Conservation (phyloP, 2,888 invertebrate species). For the Eugnorisma glareosa region DNA sequence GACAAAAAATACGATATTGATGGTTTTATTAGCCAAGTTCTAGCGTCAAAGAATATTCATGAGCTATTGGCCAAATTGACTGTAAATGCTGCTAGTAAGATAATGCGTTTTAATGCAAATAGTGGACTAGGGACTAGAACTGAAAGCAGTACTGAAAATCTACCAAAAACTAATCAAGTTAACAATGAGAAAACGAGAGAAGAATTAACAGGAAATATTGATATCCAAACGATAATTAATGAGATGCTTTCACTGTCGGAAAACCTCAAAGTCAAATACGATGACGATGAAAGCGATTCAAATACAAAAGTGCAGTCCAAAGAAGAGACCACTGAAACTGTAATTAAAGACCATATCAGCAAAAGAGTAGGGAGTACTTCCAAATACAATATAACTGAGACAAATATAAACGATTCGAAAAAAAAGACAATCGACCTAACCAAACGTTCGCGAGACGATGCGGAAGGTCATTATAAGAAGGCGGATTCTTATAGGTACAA, state of each 20-base stretch:
- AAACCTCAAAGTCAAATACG: slow-evolving; percentile 24
- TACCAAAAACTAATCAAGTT: background rate
- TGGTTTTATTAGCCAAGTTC: slow-evolving; percentile 1
- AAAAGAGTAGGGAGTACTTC: background rate
- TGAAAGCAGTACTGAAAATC: background rate
- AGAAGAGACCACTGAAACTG: background rate
- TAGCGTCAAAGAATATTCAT: background rate
- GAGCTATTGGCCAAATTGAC: slow-evolving; percentile 52
- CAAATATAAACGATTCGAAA: background rate
- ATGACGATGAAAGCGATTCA: slow-evolving; percentile 26
- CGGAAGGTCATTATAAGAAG: background rate
- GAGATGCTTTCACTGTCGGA: slow-evolving; percentile 7
- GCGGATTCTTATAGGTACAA: background rate
- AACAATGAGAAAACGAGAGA: background rate
- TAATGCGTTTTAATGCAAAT: background rate
- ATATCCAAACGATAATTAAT: slow-evolving; percentile 23
- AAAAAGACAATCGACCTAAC: background rate
- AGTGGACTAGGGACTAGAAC: background rate
- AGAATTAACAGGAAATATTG: slow-evolving; percentile 16
- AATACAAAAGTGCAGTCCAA: background rate
- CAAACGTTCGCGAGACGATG: background rate
- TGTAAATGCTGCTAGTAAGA: slow-evolving; percentile 47
- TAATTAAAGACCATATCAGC: background rate
- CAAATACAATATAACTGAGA: background rate
- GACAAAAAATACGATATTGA: background rate